Evolutionary conservation across 2,888 invertebrate species (phyloP), one percentile per base, ranked within the genome.

Genomic region (Drosophila neonasuta): DNA sequence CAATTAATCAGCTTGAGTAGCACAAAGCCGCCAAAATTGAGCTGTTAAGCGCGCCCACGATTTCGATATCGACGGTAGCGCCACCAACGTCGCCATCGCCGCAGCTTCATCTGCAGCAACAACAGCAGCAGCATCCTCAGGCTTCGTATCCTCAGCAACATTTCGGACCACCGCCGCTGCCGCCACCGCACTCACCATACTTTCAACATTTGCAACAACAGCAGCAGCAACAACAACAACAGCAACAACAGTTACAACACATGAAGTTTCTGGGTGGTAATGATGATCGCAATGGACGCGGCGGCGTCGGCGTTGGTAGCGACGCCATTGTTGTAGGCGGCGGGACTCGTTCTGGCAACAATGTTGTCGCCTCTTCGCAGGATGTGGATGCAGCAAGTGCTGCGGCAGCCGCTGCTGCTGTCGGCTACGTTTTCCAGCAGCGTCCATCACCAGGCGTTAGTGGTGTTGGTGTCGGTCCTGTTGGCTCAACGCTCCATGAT

Each of bases 221-320:
- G 1, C 80, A 67, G 15, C 83, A 77, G 10, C 74, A 77, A 3
- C 77, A 76, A n/a, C 77, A 72, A 2, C 77, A 78, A 0, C 87
- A 86, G 10, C 86, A 86, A 58, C 87, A 87, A 61, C 86, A 87
- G 77, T 83, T 84, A 70, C 90, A 89, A 93, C 93, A 92, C 93
- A 95, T 95, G 95, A 95, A 95, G 95, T 95, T 95, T 94, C 93
- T 95, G 93, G 94, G 94, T 88, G 92, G 94, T 90, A 94, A 93
- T 91, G 94, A 94, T 92, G 93, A 92, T 88, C 91, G 92, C 82
- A 90, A 89, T 91, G 94, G 93, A 93, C 93, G 90, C 77, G 89
- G 84, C 41, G 87, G 89, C 74, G 80, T 83, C 58, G 87, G 79
- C 20, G 79, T 85, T 36, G 82, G 77, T 42, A 69, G 57, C 50